Conservation (phyloP, 2,888 invertebrate species). For the Lucinisca nassula region DNA sequence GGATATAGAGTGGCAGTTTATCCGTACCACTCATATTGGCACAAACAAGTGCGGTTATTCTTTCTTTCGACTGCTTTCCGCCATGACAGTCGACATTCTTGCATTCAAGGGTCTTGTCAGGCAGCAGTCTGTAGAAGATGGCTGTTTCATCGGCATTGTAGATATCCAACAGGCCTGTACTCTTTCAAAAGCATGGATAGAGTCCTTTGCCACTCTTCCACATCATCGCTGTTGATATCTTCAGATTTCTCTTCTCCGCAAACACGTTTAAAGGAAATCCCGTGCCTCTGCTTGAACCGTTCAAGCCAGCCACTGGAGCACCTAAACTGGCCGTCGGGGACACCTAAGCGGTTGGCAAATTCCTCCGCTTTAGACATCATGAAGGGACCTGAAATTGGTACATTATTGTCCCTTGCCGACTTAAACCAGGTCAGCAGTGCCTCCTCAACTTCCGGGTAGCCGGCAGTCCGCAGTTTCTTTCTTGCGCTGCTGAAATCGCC, state of each 20-base stretch:
- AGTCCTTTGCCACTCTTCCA: background rate
- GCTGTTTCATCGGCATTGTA: too few species aligned
- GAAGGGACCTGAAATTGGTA: background rate
- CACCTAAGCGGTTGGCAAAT: background rate
- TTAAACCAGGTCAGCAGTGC: background rate
- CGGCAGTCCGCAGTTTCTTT: background rate
- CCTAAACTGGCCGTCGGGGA: background rate
- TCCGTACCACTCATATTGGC: too few species aligned
- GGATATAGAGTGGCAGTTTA: too few species aligned
- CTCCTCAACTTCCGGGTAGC: background rate
- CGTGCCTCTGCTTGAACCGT: background rate
- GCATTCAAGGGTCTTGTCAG: too few species aligned
- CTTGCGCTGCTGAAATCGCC: too few species aligned
- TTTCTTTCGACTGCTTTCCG: too few species aligned
- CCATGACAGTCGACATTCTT: too few species aligned
- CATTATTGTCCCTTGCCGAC: background rate
- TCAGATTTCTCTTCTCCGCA: background rate
- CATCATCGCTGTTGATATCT: background rate
- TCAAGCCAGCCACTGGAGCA: background rate
- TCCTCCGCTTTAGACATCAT: constrained; percentile 1
- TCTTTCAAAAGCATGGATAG: background rate
- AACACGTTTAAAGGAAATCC: background rate
- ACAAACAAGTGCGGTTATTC: too few species aligned
- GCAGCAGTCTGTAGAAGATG: too few species aligned
- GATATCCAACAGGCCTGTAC: too few species aligned